Evolutionary conservation across 2,797 vertebrate genomes (phyloP), one percentile per base, ranked within the genome.

Genomic region (Allobates femoralis): DNA sequence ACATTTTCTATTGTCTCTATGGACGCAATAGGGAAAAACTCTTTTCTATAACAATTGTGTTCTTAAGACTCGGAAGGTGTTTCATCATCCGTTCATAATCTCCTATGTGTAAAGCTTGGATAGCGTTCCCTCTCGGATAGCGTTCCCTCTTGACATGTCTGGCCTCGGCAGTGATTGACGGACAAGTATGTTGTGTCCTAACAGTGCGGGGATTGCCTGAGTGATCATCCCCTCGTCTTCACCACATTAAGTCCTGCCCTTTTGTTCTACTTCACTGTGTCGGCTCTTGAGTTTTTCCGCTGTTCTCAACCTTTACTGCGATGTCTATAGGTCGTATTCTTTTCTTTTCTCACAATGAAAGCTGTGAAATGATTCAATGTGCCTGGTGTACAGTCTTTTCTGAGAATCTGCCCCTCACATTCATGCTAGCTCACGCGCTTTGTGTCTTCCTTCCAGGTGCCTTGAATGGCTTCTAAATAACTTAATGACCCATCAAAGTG

Each of bases 401-500:
- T 50, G 66, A 37, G 0, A 51, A 51, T 16, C n/a, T 32, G 15
- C 46, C 50, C 14, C 41, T 53, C 15, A 5, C 3, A 28, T 37
- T 41, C 41, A 12, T 56, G 21, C 23, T 15, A 4, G 1, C 37
- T 62, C 28, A 74, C 18, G 1, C 7, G 19, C 50, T 4, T 51
- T 41, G 21, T 41, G 10, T 32, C 32, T 64, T 60, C 55, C n/a
- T 76, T 56, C 6, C 89, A 99, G 98, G 93, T 99, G 98, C 92
- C 96, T 98, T 74, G 98, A 99, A 87, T 99, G 98, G 98, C 98
- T 99, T 88, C 95, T 99, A 85, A 98, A 98, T 92, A 99, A 99
- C 92, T 92, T 99, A 85, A 99, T 99, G 98, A 99, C 98, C 12
- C 97, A 99, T 90, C 98, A 98, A 92, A 99, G 97, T 28, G 95